Evolutionary conservation across 2,113 vertebrate species (phyloP), one percentile per base, ranked within the genome.

Genomic region (Atractosteus spatula): DNA sequence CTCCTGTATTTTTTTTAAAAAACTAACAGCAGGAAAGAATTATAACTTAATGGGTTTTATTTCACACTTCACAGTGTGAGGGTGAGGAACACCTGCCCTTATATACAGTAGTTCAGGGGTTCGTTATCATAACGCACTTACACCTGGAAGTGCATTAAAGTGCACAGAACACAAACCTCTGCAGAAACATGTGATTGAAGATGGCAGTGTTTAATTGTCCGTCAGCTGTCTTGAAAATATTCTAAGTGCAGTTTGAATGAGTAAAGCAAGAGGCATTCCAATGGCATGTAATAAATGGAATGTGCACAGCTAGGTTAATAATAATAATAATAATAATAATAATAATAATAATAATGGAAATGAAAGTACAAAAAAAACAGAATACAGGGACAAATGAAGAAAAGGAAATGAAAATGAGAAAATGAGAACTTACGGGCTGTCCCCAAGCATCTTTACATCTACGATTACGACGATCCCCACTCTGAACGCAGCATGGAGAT

Each of bases 381-480:
- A 29, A 29, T 29, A 29, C 29, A 29, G 29, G 29, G 76, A 42
- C 7, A 8, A 62, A 62, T 6, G 44, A 54, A 71, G 41, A 51
- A 29, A 69, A 66, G 62, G 41, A 74, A 63, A 79, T 78, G 78
- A 79, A 59, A 59, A 64, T 64, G 16, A 66, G 55, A 42, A 82
- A 87, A 84, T 68, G 72, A 3, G 8, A 83, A 95, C 93, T 94
- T 92, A 93, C 91, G 84, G 83, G 84, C 86, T 79, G 71, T 89
- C 88, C 75, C 91, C 88, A 85, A 92, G 74, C 76, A 89, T 93
- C 83, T 91, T 91, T 89, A 94, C 81, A 78, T 94, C 92, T 92
- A 95, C 81, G 90, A 92, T 88, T 88, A 93, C 78, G 84, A 94
- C 77, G 91, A 94, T 91, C 86, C 93, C 92, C 81, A 90, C 80